phyloP scores from a whole-genome alignment of 2,797 vertebrate species.

The Silurus lanzhouensis region DNA sequence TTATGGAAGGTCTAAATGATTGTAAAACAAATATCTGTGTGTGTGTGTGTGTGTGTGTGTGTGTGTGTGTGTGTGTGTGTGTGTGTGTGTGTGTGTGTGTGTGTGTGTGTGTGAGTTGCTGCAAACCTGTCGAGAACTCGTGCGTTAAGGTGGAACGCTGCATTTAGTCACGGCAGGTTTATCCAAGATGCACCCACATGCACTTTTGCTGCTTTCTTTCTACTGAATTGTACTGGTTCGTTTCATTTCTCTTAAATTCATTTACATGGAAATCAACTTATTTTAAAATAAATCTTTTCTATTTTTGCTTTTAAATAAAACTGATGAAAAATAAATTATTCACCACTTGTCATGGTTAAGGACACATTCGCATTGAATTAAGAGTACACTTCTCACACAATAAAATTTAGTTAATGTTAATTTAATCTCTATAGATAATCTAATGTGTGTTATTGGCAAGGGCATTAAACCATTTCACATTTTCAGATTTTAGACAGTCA shows the following conservation, averaged over 20 bases:
- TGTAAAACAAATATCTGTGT: no score
- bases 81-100: conserved; percentile 26
- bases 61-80: not conserved
- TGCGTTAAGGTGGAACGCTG: conserved; percentile 48
- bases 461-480: no score
- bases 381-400: not conserved
- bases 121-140: conserved; percentile 42
- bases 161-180: conserved; percentile 52
- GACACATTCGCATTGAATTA: not conserved
- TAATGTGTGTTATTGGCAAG: not conserved
- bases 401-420: not conserved
- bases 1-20: not conserved
- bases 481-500: no score
- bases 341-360: not conserved
- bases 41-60: not conserved
- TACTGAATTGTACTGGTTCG: no score
- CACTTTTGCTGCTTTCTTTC: conserved; percentile 9
- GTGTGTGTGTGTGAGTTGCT: conserved; percentile 32
- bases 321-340: not conserved
- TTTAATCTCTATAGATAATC: not conserved
- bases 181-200: conserved; percentile 33
- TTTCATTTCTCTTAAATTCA: not conserved
- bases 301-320: not conserved
- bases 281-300: not conserved
- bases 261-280: not conserved